Evolutionary conservation across 2,888 invertebrate genomes (phyloP).

Genomic region (Drosophila parthenogenetica): DNA sequence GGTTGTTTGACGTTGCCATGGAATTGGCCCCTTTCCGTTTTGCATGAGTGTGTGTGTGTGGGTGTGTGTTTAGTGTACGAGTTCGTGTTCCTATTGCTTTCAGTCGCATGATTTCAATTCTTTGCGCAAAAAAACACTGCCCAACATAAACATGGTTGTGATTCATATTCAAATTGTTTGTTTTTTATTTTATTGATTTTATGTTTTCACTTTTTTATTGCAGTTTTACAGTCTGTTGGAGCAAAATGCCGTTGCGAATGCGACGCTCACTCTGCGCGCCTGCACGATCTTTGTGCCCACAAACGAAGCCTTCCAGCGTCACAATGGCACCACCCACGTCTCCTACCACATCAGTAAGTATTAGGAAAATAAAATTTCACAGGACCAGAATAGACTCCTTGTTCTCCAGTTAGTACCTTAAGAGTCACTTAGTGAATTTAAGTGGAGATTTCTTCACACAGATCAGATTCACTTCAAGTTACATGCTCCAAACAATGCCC

Average conservation of each 20-base stretch:
- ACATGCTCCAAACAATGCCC: too few relatives aligned
- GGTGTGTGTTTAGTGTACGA: background rate
- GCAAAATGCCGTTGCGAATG: slow-evolving; percentile 90
- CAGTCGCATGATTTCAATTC: slow-evolving; percentile 47
- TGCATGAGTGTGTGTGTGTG: too few relatives aligned
- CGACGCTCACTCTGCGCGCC: slow-evolving; percentile 89
- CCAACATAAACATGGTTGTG: slow-evolving; percentile 12
- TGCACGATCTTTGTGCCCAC: slow-evolving; percentile 96
- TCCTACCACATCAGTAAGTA: slow-evolving; percentile 94
- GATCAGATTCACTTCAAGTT: too few relatives aligned
- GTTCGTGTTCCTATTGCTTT: slow-evolving; percentile 25
- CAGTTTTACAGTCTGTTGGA: slow-evolving; percentile 92
- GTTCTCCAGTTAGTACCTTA: too few relatives aligned
- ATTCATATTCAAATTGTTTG: background rate
- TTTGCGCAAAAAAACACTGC: slow-evolving; percentile 28
- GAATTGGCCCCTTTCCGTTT: slow-evolving; percentile 42
- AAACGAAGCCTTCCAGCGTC: slow-evolving; percentile 93
- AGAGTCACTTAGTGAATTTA: too few relatives aligned
- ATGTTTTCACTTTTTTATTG: slow-evolving; percentile 25
- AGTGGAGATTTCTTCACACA: too few relatives aligned
- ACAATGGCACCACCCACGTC: slow-evolving; percentile 87
- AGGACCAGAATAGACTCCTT: too few relatives aligned
- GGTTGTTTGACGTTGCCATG: slow-evolving; percentile 75
- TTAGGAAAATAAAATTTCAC: too few relatives aligned
- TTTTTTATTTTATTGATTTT: background rate